Evolutionary conservation across 2,113 vertebrate genomes (phyloP), one percentile per base, ranked within the genome.

Genomic region (Cyanoderma ruficeps): DNA sequence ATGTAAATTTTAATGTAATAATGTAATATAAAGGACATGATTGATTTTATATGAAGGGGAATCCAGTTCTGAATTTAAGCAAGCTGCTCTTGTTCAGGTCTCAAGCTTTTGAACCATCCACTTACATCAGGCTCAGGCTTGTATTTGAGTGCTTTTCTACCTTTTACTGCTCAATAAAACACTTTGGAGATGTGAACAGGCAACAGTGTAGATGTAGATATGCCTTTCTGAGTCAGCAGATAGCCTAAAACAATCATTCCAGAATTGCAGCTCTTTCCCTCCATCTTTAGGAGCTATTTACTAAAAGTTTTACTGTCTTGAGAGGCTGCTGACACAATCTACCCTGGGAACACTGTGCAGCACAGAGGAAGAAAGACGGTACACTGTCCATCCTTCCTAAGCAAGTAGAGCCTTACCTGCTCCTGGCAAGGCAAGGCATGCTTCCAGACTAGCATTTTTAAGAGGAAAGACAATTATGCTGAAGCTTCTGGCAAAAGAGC

Each of bases 101-200:
- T 83, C 33, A 50, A 41, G n/a, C 44, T 91, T 74, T 70, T 39
- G 60, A 92, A 47, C 8, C 39, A 67, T 46, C 8, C 28, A 82
- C 67, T 74, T 83, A 42, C 4, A 47, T 59, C 71, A 80, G 39
- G 24, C 31, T 82, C 41, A 31, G 55, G 19, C 47, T 70, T 93
- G 67, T 74, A 67, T 94, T 89, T 87, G 75, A 83, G 39, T 70
- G 44, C 13, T 92, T 95, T 95, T 88, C 64, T 88, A 23, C n/a
- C 31, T 88, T 96, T 90, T 74, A 78, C 71, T 75, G 53, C 61
- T 65, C 81, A 89, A 64, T 81, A 93, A 93, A 92, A 81, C 46
- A 60, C 84, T 96, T 49, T 25, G n/a, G 71, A 89, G 69, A 57
- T 46, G 41, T 57, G 60, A 94, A 52, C 21, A 56, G 64, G 14